phyloP scores from a whole-genome alignment of 2,888 invertebrate genomes.

The Geotrupes spiniger region DNA sequence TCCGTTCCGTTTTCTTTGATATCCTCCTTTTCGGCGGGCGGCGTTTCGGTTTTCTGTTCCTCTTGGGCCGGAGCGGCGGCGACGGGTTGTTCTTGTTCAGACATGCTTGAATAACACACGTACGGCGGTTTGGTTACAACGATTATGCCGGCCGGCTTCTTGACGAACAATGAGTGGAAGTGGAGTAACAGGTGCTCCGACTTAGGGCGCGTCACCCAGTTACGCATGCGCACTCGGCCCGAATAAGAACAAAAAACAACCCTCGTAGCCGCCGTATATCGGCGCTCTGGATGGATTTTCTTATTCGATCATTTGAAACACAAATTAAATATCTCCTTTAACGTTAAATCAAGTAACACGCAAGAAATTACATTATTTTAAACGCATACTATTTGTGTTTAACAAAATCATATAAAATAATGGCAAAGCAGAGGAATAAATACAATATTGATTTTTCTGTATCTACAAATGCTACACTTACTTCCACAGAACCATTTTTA shows the following conservation, averaged over 20 bases:
- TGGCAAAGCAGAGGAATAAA: no score
- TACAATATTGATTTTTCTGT: no score
- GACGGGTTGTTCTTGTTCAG: slow-evolving; percentile 30
- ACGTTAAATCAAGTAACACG: no score
- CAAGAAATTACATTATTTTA: no score
- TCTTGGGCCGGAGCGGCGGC: slow-evolving; percentile 33
- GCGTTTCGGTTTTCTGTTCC: slow-evolving; percentile 34
- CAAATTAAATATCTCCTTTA: no score
- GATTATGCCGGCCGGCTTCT: slow-evolving; percentile 36
- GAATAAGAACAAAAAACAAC: slow-evolving; percentile 31
- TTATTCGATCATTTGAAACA: no score
- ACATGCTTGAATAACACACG: slow-evolving; percentile 18
- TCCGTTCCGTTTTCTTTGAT: slow-evolving; percentile 51
- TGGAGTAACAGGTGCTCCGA: slow-evolving; percentile 42
- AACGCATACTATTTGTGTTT: no score
- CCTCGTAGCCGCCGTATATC: neutral
- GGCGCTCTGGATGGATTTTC: no score
- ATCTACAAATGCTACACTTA: no score
- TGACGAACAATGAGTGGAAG: slow-evolving; percentile 30
- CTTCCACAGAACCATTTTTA: no score
- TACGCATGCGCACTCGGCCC: slow-evolving; percentile 37
- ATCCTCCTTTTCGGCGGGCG: slow-evolving; percentile 34
- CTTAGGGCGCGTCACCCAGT: slow-evolving; percentile 42
- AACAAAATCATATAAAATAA: no score
- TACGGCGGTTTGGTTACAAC: slow-evolving; percentile 12